phyloP scores from a whole-genome alignment of 1,140 invertebrate genomes.

The Drosophila miranda region DNA sequence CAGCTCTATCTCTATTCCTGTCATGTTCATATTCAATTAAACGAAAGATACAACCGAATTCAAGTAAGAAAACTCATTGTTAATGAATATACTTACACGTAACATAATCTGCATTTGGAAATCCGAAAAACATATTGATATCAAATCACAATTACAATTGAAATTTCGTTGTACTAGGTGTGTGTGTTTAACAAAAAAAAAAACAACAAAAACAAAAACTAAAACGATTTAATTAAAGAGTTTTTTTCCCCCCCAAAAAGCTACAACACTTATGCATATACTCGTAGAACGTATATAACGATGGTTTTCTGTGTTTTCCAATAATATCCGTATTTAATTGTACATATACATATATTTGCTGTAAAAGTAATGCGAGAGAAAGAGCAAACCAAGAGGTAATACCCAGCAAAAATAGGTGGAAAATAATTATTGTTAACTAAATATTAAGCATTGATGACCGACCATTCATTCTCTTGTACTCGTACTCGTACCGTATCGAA shows the following conservation, averaged over 20 bases:
- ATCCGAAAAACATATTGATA: constrained; percentile 52
- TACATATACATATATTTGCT: constrained; percentile 39
- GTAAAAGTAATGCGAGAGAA: constrained; percentile 28
- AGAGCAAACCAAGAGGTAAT: too few species aligned
- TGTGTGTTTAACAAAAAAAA: constrained; percentile 53
- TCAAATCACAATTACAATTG: constrained; percentile 36
- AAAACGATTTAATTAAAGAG: constrained; percentile 31
- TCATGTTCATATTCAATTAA: constrained; percentile 67
- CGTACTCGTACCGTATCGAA: constrained; percentile 23
- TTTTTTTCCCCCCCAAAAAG: constrained; percentile 42
- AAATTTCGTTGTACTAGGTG: constrained; percentile 69
- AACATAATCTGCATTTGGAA: constrained; percentile 40
- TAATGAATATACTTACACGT: constrained; percentile 27
- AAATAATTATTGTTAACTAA: constrained; percentile 71
- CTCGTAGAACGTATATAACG: constrained; percentile 43
- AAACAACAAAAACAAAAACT: neutral
- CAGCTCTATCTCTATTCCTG: constrained; percentile 6
- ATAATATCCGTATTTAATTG: constrained; percentile 56
- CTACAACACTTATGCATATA: constrained; percentile 49
- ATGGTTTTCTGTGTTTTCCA: constrained; percentile 77
- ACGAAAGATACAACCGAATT: constrained; percentile 57
- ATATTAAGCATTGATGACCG: constrained; percentile 67
- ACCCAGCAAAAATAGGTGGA: constrained; percentile 1
- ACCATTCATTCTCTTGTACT: constrained; percentile 55
- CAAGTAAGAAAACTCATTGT: constrained; percentile 52